Conservation (phyloP, 2,113 vertebrate genomes). For the Vulpes lagopus region DNA sequence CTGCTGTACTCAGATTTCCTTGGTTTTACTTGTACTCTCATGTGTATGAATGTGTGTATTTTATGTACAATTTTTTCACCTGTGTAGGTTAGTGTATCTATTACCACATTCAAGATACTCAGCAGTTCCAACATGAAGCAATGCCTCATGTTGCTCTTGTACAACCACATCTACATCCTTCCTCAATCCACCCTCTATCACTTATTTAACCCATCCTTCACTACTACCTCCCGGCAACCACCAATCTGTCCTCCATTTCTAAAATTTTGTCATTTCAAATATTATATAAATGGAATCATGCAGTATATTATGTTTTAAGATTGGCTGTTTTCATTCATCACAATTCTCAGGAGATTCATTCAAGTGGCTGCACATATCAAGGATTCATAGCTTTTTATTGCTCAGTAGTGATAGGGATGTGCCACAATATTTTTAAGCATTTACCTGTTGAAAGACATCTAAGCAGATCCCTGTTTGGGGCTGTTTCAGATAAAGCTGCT, state of each 20-base stretch:
- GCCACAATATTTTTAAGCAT: neutral
- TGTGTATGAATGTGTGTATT: neutral
- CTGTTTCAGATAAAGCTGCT: neutral
- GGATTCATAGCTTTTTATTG: neutral
- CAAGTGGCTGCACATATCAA: neutral
- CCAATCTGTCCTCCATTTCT: neutral
- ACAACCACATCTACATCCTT: neutral
- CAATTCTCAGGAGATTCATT: neutral
- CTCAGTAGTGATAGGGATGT: neutral
- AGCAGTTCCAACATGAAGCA: neutral
- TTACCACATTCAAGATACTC: neutral
- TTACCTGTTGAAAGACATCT: neutral
- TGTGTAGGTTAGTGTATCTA: neutral
- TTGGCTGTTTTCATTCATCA: neutral
- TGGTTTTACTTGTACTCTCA: neutral
- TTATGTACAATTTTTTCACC: neutral
- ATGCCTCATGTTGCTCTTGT: neutral
- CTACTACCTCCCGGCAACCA: neutral
- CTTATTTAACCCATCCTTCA: neutral
- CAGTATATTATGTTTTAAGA: neutral
- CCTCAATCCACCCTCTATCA: neutral
- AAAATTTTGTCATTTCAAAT: neutral
- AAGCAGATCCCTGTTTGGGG: neutral
- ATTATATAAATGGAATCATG: neutral
- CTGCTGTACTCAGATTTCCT: neutral